Conservation (phyloP, 92 coral and sea anemone species). For the Meandrina meandrites region DNA sequence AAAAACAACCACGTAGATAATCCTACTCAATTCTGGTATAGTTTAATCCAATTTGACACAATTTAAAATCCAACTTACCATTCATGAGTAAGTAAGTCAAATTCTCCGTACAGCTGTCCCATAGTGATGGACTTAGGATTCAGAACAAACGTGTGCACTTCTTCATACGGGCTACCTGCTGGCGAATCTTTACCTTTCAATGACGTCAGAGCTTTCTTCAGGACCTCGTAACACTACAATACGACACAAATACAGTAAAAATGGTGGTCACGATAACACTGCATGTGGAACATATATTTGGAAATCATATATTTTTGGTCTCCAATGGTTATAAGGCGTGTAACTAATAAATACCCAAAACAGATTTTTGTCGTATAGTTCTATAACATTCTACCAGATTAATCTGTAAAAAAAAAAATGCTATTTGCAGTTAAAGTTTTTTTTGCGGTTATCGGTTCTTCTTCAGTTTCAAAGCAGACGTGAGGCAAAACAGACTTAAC, state of each 20-base stretch:
- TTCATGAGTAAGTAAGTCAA: conserved; percentile 95
- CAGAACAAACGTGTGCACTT: conserved; percentile 86
- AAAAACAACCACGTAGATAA: too few species aligned
- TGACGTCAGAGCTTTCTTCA: conserved; percentile 85
- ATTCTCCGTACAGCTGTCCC: conserved; percentile 99
- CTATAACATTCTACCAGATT: background rate
- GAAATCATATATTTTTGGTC: background rate
- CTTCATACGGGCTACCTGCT: conserved; percentile 90
- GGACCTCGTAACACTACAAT: conserved; percentile 89
- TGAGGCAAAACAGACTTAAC: background rate
- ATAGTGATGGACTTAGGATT: conserved; percentile 99
- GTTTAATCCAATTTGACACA: background rate
- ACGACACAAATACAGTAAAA: background rate
- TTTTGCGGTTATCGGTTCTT: background rate
- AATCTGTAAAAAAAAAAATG: background rate
- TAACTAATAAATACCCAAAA: too few species aligned
- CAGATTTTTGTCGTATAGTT: background rate
- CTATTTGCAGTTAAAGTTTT: background rate
- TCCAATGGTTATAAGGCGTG: too few species aligned
- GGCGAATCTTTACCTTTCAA: conserved; percentile 98
- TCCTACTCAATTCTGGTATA: too few species aligned
- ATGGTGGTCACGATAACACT: background rate
- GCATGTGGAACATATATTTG: background rate
- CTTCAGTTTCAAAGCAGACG: background rate
- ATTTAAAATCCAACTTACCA: conserved; percentile 62